Evolutionary conservation across 2,113 vertebrate species (phyloP).

Genomic region (Cynocephalus volans): DNA sequence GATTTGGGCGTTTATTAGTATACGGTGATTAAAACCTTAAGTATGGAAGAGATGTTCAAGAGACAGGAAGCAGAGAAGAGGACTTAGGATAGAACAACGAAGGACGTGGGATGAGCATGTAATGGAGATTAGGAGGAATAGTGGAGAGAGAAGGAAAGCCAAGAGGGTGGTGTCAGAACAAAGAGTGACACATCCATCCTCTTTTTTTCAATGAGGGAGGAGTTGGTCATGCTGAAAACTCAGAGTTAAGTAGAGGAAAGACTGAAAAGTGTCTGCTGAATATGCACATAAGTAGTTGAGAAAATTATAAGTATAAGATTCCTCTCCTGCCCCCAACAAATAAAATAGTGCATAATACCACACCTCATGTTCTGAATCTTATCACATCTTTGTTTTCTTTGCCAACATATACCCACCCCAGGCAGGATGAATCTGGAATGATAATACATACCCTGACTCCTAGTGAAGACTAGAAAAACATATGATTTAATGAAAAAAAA

Average conservation of each 20-base stretch:
- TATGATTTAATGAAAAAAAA: conserved; percentile 33
- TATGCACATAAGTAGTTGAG: conserved; percentile 6
- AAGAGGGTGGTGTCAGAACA: not conserved
- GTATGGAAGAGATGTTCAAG: not conserved
- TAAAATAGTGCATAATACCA: conserved; percentile 14
- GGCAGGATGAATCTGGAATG: not conserved
- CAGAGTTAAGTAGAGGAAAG: not conserved
- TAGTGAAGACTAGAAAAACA: conserved; percentile 48
- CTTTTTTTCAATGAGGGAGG: not conserved
- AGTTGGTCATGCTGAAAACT: not conserved
- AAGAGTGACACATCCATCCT: not conserved
- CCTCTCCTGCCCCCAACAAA: not conserved
- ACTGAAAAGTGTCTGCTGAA: not conserved
- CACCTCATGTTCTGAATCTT: conserved; percentile 27
- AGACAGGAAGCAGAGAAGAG: not conserved
- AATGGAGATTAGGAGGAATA: too few species aligned
- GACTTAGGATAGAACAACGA: not conserved
- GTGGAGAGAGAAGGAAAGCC: not conserved
- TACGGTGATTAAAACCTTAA: not conserved
- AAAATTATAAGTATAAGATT: conserved; percentile 50
- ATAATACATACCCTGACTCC: not conserved
- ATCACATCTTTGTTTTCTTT: conserved; percentile 18
- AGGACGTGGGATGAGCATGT: fast-evolving
- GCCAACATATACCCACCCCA: not conserved
- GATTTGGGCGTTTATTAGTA: not conserved